Evolutionary conservation across 2,888 invertebrate genomes (phyloP), one percentile per base, ranked within the genome.

Genomic region (Eupithecia centaureata): DNA sequence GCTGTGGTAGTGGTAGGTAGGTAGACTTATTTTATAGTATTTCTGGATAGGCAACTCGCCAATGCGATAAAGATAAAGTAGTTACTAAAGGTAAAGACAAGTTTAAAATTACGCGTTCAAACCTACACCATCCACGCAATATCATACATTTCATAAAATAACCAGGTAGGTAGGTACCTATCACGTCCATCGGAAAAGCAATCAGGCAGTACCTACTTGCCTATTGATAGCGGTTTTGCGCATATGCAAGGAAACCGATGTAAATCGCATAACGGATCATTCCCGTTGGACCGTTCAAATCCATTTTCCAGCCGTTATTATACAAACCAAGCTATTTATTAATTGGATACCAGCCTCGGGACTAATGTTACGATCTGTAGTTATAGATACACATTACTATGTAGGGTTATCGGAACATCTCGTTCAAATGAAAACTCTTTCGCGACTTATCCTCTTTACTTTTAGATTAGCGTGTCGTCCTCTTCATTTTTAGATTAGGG

Each of bases 111-210:
- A 42, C 10, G 42, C 42, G 18, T 42, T 22, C 18, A 42, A 42
- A n/a, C n/a, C n/a, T 10, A 3, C 18, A 42, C 42, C 18, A 42
- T 42, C 42, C 10, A 42, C 10, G 42, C 42, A 42, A 42, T 42
- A 42, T 42, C 18, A 42, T 10, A 10, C 10, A 42, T 22, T n/a
- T 18, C 15, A n/a, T n/a, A n/a, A n/a, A n/a, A n/a, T n/a, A n/a
- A n/a, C n/a, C n/a, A n/a, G n/a, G n/a, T n/a, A n/a, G n/a, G n/a
- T n/a, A n/a, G n/a, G n/a, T 35, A n/a, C 5, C 8, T 38, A 38
- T 56, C 30, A 57, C 5, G 22, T 22, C 56, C 32, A 57, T 57
- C 56, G 32, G 18, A 57, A 57, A 30, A 32, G 28, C 56, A 57
- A 57, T 57, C 30, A 30, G 28, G 18, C 56, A n/a, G 32, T 28